Evolutionary conservation across 2,888 invertebrate species (phyloP).

Genomic region (Pollenia griseotomentosa): DNA sequence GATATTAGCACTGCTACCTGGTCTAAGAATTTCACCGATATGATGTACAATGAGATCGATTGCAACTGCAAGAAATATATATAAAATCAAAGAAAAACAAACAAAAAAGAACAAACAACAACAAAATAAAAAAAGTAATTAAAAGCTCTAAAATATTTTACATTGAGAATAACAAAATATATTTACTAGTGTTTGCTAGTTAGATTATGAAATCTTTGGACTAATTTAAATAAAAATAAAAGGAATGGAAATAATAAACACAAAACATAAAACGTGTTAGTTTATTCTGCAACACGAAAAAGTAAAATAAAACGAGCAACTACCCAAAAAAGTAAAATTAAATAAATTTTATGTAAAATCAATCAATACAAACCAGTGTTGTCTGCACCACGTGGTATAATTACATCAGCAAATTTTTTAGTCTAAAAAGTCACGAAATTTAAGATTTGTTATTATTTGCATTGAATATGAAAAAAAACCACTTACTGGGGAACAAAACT

Average conservation of each 20-base stretch:
- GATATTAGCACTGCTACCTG: conserved; percentile 85
- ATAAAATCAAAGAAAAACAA: conserved; percentile 78
- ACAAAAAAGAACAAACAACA: conserved; percentile 77
- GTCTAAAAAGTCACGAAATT: conserved; percentile 88
- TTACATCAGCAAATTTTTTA: conserved; percentile 99
- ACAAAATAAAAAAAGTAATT: conserved; percentile 18
- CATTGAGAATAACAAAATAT: conserved; percentile 28
- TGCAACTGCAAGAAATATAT: conserved; percentile 94
- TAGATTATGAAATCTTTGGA: conserved; percentile 2
- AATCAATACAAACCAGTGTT: conserved; percentile 91
- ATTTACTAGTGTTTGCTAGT: conserved; percentile 46
- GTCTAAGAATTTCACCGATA: conserved; percentile 97
- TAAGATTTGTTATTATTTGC: not conserved
- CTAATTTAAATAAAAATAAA: conserved; percentile 11
- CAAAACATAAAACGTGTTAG: conserved; percentile 60
- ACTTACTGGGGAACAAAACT: conserved; percentile 97
- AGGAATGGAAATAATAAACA: conserved; percentile 4
- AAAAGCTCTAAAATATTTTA: conserved; percentile 64
- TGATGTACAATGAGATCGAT: conserved; percentile 99
- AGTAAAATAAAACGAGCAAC: conserved; percentile 64
- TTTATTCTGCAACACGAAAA: conserved; percentile 52
- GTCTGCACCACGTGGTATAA: conserved; percentile 99
- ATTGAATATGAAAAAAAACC: not conserved
- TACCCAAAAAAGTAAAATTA: conserved; percentile 48
- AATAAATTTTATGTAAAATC: not conserved